Conservation (phyloP, 2,113 vertebrate genomes). For the Hyperopisus bebe region DNA sequence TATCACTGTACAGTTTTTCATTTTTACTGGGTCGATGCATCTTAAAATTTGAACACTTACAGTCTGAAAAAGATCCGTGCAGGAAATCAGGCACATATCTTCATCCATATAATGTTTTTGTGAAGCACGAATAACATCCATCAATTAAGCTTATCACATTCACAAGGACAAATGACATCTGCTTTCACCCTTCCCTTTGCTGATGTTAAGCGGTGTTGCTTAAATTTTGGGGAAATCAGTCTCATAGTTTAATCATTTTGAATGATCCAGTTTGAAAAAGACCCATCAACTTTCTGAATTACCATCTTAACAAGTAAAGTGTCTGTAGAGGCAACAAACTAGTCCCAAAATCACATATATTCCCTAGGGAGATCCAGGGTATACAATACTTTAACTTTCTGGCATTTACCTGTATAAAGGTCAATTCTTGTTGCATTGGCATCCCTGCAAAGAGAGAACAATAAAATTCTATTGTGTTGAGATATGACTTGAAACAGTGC, state of each 20-base stretch:
- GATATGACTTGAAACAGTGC: background rate
- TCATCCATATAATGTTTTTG: background rate
- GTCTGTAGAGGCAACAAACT: background rate
- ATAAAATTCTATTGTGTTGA: background rate
- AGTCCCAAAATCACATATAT: background rate
- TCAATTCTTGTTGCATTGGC: conserved; percentile 94
- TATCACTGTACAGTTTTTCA: no score
- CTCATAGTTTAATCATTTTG: background rate
- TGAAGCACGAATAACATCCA: background rate
- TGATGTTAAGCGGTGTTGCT: background rate
- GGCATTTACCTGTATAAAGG: conserved; percentile 82
- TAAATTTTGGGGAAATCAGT: background rate
- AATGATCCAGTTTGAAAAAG: background rate
- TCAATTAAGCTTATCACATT: background rate
- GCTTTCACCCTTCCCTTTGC: background rate
- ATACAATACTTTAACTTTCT: background rate
- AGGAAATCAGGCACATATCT: no score
- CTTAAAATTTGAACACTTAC: background rate
- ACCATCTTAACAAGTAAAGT: background rate
- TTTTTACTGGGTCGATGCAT: background rate
- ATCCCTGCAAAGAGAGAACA: conserved; percentile 68
- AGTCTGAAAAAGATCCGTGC: no score
- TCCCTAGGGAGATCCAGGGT: background rate
- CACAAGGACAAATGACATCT: background rate
- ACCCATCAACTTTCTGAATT: background rate